phyloP scores from a whole-genome alignment of 1,140 invertebrate species.

The Pomphorhynchus laevis region DNA sequence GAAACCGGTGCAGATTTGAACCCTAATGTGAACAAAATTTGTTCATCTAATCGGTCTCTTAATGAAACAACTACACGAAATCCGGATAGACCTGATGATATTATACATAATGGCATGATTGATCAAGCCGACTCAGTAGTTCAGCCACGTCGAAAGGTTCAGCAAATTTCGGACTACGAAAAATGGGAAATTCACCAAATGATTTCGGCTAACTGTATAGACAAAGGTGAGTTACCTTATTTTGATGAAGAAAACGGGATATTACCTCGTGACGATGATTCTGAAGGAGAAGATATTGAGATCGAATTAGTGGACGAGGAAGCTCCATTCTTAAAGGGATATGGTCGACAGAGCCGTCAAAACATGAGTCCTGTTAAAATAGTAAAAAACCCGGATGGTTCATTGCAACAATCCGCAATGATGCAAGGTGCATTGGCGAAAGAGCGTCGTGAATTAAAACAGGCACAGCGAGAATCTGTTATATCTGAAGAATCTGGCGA shows the following conservation, averaged over 20 bases:
- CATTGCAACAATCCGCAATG: conserved; percentile 78
- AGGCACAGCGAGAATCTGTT: conserved; percentile 35
- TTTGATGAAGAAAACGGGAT: conserved; percentile 25
- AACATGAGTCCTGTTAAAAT: conserved; percentile 75
- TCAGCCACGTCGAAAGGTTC: too few relatives aligned
- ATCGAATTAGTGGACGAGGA: conserved; percentile 95
- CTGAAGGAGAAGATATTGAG: conserved; percentile 66
- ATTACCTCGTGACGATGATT: conserved; percentile 20
- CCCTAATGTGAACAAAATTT: conserved; percentile 23
- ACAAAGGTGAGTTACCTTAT: conserved; percentile 21
- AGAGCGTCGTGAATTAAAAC: conserved; percentile 35
- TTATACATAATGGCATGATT: too few relatives aligned
- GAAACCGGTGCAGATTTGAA: conserved; percentile 66
- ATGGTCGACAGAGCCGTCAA: conserved; percentile 26
- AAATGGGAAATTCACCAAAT: conserved; percentile 34
- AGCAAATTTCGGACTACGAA: conserved; percentile 72
- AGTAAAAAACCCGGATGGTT: conserved; percentile 95
- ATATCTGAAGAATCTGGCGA: conserved; percentile 43
- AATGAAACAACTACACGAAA: conserved; percentile 26
- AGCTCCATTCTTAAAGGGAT: conserved; percentile 52
- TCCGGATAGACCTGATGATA: conserved; percentile 34
- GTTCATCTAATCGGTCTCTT: conserved; percentile 5
- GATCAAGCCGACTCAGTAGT: too few relatives aligned
- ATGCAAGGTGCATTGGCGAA: conserved; percentile 93
- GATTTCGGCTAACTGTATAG: conserved; percentile 34